Percentiles rank a stretch among this genome's conserved stretches.
Conservation (phyloP, 2,797 vertebrate genomes). For the Sphaeramia orbicularis region DNA sequence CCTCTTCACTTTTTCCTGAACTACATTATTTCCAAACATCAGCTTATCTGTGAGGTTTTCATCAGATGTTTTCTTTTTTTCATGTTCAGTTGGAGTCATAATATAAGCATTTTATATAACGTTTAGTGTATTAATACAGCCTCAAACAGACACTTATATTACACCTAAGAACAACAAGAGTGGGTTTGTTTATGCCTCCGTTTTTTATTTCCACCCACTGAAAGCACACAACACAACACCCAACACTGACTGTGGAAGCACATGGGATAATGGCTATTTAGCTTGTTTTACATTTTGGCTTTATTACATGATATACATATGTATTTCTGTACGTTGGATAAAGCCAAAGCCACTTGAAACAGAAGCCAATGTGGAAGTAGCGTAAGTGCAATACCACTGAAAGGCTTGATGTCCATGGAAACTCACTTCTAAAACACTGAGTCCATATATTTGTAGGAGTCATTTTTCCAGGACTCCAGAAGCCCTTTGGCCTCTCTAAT, state of each 20-base stretch:
- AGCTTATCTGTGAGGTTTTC: background rate
- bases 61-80: background rate
- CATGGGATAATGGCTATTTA: background rate
- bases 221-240: background rate
- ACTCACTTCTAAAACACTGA: too few relatives aligned
- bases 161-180: background rate
- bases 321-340: too few relatives aligned
- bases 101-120: background rate
- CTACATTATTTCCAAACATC: constrained; percentile 27
- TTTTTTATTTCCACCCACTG: background rate
- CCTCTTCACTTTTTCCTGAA: constrained; percentile 26
- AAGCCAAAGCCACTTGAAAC: too few relatives aligned
- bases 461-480: too few relatives aligned
- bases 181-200: background rate
- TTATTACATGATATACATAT: too few relatives aligned
- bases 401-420: too few relatives aligned
- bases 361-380: too few relatives aligned
- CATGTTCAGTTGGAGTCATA: too few relatives aligned
- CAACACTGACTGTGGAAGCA: background rate
- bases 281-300: background rate
- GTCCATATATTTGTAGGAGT: too few relatives aligned
- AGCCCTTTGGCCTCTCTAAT: too few relatives aligned
- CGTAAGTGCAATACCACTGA: too few relatives aligned
- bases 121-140: background rate
- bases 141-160: background rate